Base-by-base conservation (phyloP, 2,888 invertebrate species). In the Aporophyla nigra region DNA sequence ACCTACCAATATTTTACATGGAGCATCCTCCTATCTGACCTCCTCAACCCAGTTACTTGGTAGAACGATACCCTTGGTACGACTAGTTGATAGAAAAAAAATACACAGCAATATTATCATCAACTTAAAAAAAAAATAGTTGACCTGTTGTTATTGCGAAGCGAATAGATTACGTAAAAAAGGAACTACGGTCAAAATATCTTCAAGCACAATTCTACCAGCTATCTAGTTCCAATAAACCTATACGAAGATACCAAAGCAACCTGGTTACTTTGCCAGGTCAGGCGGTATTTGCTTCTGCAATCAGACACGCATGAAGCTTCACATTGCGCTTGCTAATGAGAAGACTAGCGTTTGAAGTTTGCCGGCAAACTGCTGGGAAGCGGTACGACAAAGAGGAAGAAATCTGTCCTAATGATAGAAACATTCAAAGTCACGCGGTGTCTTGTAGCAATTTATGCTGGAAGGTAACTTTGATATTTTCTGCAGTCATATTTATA, bases 321-420 rank as follows among this genome's bases (percentile, higher is more conserved):
- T 51, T 68, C 59, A 73, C n/a, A 83, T 78, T 65, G 65, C 68
- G 58, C 63, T 53, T 63, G 49, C 63, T 83, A 81, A 81, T 83
- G 84, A 83, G 68, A 56, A 78, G 79, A 65, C 68, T 61, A 46
- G 59, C 33, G 56, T 78, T 72, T 78, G 68, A 83, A 83, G 72
- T 83, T 72, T 65, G 54, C 1, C 58, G 46, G 21, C 40, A 72
- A 78, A 51, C 63, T 69, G 40, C 10, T 62, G 10, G 4, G 6
- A 53, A 54, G 12, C 33, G 40, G 43, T 21, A 49, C 16, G 46
- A 24, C n/a, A 24, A 19, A 24, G 65, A 65, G 46, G 33, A 67
- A 78, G 76, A 82, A 67, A 82, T 82, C 51, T 82, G 62, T 68
- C 53, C 53, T 74, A 81, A 74, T 78, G 59, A 81, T 74, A 77